Evolutionary conservation across 2,888 invertebrate genomes (phyloP).

Genomic region (Pardosa pseudoannulata): DNA sequence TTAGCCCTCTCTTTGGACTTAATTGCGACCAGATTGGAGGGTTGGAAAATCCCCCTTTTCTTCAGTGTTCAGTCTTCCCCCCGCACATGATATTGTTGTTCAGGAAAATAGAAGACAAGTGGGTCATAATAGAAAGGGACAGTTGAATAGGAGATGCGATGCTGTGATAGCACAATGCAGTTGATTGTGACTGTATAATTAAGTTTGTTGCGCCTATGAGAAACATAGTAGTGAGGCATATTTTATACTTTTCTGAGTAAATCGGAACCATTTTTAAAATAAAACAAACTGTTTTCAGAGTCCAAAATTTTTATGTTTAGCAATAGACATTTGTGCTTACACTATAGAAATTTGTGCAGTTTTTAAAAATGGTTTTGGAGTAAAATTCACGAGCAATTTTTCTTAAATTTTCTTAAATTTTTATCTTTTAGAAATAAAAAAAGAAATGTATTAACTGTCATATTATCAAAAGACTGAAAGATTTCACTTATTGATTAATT

Average conservation of each 20-base stretch:
- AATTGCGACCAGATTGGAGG: slow-evolving; percentile 62
- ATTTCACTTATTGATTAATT: too few species aligned
- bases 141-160: not conserved
- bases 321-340: too few species aligned
- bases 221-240: not conserved
- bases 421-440: too few species aligned
- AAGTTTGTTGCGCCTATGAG: not conserved
- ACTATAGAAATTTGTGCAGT: too few species aligned
- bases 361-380: too few species aligned
- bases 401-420: too few species aligned
- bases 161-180: not conserved
- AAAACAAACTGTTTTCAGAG: too few species aligned
- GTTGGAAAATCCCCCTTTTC: slow-evolving; percentile 39
- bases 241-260: not conserved
- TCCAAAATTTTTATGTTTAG: too few species aligned
- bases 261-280: too few species aligned
- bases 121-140: slow-evolving; percentile 11
- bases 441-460: too few species aligned
- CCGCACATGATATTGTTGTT: slow-evolving; percentile 29
- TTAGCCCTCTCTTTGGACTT: slow-evolving; percentile 32
- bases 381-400: too few species aligned
- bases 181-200: slow-evolving; percentile 17
- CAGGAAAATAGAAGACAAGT: slow-evolving; percentile 20
- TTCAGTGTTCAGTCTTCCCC: slow-evolving; percentile 1
- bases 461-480: too few species aligned